Evolutionary conservation across 2,797 vertebrate genomes (phyloP), one percentile per base, ranked within the genome.

Genomic region (Glossophaga mutica): DNA sequence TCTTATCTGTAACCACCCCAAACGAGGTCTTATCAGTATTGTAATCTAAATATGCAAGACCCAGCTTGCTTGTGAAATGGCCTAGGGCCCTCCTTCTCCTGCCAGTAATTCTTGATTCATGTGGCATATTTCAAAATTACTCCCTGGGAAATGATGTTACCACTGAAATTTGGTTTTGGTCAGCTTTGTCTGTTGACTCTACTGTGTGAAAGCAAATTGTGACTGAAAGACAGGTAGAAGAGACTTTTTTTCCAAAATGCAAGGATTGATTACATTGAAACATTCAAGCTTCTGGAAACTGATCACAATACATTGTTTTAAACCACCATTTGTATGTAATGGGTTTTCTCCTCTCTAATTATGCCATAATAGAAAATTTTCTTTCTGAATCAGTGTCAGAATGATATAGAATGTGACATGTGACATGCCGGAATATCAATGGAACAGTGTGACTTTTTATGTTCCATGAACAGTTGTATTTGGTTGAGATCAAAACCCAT

Each of bases 341-440:
- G 48, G 14, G 4, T 70, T 34, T 84, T 85, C 50, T 55, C 26
- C 10, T 52, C 46, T 87, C 55, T 87, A 29, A 34, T 93, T 79
- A 62, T 77, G 48, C n/a, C 14, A 1, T n/a, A 71, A 46, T 90
- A 34, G 85, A 88, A 85, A 68, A 21, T 70, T 79, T 85, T 83
- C 74, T 92, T 88, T 94, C 29, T 92, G 65, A 86, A 48, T 82
- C 70, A 93, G 32, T 67, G 77, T 50, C 77, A 83, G 52, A 84
- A 16, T 67, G 68, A 46, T 77, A 32, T 16, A 39, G 39, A 3
- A 39, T 39, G 39, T 39, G 39, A 39, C 39, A 42, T 34, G 12
- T 55, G 91, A 74, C 44, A 62, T 71, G 65, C 94, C 62, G 46
- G 22, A 94, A 44, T 68, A 74, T 19, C 62, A 32, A 59, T 37